Evolutionary conservation across 2,113 vertebrate species (phyloP).

Genomic region (Chionomys nivalis): DNA sequence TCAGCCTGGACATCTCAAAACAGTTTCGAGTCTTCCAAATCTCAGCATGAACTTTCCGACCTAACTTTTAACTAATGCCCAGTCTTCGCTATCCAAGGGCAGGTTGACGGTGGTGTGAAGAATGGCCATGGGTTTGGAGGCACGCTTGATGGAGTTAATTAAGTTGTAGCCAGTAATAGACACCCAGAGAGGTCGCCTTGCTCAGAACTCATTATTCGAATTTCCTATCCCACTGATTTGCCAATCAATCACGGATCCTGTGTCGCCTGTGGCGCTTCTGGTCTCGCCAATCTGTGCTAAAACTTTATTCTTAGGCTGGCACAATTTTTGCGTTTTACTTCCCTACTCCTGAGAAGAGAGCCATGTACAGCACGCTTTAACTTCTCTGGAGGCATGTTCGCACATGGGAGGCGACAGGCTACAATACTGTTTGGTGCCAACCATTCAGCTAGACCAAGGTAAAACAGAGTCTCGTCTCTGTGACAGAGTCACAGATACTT

Average conservation of each 20-base stretch:
- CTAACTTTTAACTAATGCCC: background rate
- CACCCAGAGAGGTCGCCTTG: background rate
- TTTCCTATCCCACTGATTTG: conserved; percentile 51
- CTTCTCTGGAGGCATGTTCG: background rate
- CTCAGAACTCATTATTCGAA: conserved; percentile 41
- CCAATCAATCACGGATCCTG: conserved; percentile 1
- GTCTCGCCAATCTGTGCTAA: conserved; percentile 29
- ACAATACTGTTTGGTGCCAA: background rate
- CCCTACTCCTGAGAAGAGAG: background rate
- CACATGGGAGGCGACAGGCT: background rate
- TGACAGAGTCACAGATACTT: background rate
- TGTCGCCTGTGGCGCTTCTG: background rate
- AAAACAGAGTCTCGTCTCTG: background rate
- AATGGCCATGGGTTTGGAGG: background rate
- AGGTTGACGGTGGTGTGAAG: conserved; percentile 20
- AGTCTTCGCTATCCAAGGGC: background rate
- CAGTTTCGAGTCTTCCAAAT: background rate
- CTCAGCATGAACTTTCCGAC: background rate
- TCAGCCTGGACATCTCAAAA: background rate
- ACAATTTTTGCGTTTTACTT: conserved; percentile 3
- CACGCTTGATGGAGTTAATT: background rate
- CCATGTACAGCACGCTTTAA: background rate
- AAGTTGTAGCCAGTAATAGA: conserved; percentile 22
- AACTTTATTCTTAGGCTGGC: background rate
- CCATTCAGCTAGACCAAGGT: background rate